Percentiles rank a stretch among this genome's conserved stretches.
These are phyloP conservation scores for Channallabes apus DNA, from an alignment of 2,797 vertebrate species.

Conservation along the genomic window DNA sequence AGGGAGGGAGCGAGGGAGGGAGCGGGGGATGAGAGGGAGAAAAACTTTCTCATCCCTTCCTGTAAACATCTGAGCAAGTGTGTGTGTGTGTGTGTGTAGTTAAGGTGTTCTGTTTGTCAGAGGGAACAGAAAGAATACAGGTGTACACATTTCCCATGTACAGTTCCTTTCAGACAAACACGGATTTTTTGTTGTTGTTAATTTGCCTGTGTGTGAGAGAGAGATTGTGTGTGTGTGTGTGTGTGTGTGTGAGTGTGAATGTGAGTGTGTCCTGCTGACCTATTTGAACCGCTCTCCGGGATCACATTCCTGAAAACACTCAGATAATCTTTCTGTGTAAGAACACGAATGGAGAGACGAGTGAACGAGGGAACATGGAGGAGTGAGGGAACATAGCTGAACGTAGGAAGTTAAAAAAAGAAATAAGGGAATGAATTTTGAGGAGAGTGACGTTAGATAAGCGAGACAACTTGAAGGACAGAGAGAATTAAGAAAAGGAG, in stretches of 20 bases:
- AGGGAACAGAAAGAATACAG: background rate
- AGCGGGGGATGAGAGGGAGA: constrained; percentile 50
- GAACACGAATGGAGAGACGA: constrained; percentile 12
- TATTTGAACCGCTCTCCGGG: constrained; percentile 43
- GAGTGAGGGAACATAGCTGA: background rate
- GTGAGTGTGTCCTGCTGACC: constrained; percentile 35
- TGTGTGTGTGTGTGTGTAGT: constrained; percentile 28
- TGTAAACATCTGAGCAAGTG: constrained; percentile 45
- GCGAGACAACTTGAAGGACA: background rate
- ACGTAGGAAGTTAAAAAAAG: background rate
- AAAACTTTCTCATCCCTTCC: constrained; percentile 57
- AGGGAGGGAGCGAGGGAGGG: constrained; percentile 71
- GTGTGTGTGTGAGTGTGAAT: constrained; percentile 23
- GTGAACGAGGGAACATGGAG: constrained; percentile 17
- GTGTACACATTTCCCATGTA: background rate
- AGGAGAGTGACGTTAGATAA: background rate
- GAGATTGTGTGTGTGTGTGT: background rate
- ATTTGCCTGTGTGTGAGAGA: background rate
- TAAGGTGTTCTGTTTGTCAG: constrained; percentile 15
- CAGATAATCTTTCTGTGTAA: constrained; percentile 46
- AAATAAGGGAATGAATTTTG: background rate
- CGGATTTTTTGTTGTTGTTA: background rate
- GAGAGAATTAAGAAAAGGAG: background rate
- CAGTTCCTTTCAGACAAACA: background rate
- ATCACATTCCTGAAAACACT: constrained; percentile 51